Conservation (phyloP, 2,113 vertebrate species). For the Aspidoscelis tigris region DNA sequence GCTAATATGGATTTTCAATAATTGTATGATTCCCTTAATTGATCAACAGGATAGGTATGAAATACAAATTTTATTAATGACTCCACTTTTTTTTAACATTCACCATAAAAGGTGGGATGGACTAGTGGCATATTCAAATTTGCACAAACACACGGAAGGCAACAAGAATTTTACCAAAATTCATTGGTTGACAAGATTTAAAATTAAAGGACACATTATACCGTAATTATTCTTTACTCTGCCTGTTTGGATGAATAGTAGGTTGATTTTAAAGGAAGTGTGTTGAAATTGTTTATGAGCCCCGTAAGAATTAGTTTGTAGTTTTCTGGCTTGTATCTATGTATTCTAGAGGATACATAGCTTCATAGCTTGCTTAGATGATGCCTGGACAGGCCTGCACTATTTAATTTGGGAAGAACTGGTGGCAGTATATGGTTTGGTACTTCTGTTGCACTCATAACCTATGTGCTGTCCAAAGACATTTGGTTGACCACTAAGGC, state of each 20-base stretch:
- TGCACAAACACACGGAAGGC: background rate
- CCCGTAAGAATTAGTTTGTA: background rate
- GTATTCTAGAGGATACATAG: background rate
- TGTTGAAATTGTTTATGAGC: background rate
- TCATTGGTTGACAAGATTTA: background rate
- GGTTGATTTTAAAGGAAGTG: background rate
- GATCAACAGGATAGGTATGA: background rate
- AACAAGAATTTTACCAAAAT: background rate
- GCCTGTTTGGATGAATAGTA: background rate
- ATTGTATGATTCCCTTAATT: background rate
- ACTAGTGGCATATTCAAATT: background rate
- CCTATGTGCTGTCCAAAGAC: too few relatives aligned
- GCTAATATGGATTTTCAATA: background rate
- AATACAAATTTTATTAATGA: conserved; percentile 11
- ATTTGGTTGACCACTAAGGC: too few relatives aligned
- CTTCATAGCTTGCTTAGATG: background rate
- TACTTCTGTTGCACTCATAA: too few relatives aligned
- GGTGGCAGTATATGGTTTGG: background rate
- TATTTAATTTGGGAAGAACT: background rate
- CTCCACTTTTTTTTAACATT: conserved; percentile 26
- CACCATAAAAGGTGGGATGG: background rate
- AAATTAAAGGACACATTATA: background rate
- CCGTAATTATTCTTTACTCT: background rate
- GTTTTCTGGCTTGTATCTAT: background rate
- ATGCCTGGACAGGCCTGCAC: background rate